Evolutionary conservation across 2,113 vertebrate genomes (phyloP).

Genomic region (Eurystomus gularis): DNA sequence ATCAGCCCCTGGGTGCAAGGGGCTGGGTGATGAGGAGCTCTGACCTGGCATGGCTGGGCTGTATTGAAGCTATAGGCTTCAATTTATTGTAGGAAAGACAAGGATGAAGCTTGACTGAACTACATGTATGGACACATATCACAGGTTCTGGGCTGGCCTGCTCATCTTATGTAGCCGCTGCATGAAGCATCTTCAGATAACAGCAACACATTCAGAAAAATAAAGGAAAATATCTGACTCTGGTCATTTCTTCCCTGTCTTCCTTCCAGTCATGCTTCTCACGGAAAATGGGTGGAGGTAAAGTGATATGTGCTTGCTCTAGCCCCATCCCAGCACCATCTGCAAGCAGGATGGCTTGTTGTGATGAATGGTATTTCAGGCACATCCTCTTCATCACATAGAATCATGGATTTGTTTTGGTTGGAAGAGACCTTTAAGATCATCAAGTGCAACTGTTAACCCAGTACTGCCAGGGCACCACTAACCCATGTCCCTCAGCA

Average conservation of each 20-base stretch:
- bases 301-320: neutral
- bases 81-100: neutral
- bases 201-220: neutral
- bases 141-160: neutral
- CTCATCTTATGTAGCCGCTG: fast-evolving
- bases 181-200: neutral
- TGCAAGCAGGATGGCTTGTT: neutral
- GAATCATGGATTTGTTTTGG: neutral
- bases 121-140: fast-evolving
- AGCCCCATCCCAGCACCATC: neutral
- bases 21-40: neutral
- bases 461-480: neutral
- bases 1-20: neutral
- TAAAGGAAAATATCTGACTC: neutral
- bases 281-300: neutral
- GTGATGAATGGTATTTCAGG: too few relatives aligned
- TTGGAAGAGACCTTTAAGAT: neutral
- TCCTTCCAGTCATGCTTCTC: neutral
- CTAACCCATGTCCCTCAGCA: neutral
- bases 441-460: neutral
- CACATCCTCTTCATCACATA: neutral
- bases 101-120: neutral
- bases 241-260: neutral
- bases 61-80: neutral
- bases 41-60: neutral